These are phyloP conservation scores for Tenualosa ilisha DNA, from an alignment of 2,797 vertebrate species.

Conservation along the genomic window DNA sequence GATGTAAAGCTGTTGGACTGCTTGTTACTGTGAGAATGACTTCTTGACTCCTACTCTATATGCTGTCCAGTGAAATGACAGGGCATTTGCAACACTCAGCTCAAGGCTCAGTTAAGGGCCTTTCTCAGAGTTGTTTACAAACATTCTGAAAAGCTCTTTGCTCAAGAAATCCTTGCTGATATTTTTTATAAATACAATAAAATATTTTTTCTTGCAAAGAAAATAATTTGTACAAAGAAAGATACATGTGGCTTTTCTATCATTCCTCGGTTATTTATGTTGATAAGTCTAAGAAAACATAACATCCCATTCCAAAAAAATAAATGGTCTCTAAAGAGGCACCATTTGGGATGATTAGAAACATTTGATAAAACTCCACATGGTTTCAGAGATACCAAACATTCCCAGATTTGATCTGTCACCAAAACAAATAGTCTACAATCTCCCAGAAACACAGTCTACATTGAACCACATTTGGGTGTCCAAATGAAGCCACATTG, in stretches of 20 bases:
- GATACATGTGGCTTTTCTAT: neutral
- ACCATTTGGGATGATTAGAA: neutral
- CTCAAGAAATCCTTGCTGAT: neutral
- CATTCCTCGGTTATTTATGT: neutral
- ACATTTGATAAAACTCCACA: neutral
- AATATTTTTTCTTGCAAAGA: neutral
- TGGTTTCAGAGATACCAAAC: neutral
- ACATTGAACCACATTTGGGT: neutral
- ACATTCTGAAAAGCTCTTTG: constrained; percentile 29
- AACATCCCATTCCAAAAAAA: neutral
- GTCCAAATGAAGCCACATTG: neutral
- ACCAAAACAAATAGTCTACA: neutral
- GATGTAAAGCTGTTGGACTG: constrained; percentile 7
- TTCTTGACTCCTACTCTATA: constrained; percentile 34
- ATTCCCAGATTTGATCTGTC: constrained; percentile 13
- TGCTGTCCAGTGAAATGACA: constrained; percentile 25
- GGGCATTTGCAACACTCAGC: constrained; percentile 37
- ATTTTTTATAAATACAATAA: neutral
- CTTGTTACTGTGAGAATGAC: constrained; percentile 39
- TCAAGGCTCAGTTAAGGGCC: constrained; percentile 36
- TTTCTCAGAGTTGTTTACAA: constrained; percentile 33
- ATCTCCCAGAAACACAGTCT: neutral
- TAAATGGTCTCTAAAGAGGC: neutral
- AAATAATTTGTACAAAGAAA: neutral
- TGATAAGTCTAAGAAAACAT: neutral